Conservation (phyloP, 2,113 vertebrate species). For the Saccopteryx bilineata region DNA sequence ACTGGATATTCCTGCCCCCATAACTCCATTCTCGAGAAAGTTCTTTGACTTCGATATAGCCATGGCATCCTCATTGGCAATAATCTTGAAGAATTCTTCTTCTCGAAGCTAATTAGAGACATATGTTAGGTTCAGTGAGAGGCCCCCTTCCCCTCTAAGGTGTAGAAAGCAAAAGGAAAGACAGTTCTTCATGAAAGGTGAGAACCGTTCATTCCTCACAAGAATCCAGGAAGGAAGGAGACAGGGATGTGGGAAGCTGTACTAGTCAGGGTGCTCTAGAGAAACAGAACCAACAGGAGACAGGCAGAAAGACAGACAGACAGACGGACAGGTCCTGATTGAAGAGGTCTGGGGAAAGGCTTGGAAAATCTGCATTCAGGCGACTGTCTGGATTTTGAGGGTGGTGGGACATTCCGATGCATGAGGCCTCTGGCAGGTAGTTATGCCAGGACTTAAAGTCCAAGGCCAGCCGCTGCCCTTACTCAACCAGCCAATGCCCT, state of each 20-base stretch:
- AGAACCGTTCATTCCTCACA: not conserved
- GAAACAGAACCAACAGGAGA: not conserved
- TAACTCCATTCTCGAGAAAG: not conserved
- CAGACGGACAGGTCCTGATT: not conserved
- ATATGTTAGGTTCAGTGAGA: not conserved
- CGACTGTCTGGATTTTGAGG: not conserved
- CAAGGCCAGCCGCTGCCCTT: not conserved
- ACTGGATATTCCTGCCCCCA: not conserved
- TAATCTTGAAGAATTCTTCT: constrained; percentile 12
- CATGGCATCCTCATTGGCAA: not conserved
- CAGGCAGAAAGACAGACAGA: not conserved
- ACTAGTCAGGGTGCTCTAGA: not conserved
- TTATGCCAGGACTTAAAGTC: not conserved
- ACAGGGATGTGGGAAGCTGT: not conserved
- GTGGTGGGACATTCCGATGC: not conserved
- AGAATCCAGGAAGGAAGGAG: not conserved
- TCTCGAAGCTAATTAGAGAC: constrained; percentile 18
- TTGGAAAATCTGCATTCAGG: not conserved
- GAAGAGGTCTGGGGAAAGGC: not conserved
- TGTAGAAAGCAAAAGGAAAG: not conserved
- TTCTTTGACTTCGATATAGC: not conserved
- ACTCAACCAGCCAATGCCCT: not conserved
- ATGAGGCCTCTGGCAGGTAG: rapidly evolving
- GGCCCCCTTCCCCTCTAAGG: not conserved
- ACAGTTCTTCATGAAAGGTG: not conserved